phyloP scores from a whole-genome alignment of 2,797 vertebrate species.

The Mallotus villosus region DNA sequence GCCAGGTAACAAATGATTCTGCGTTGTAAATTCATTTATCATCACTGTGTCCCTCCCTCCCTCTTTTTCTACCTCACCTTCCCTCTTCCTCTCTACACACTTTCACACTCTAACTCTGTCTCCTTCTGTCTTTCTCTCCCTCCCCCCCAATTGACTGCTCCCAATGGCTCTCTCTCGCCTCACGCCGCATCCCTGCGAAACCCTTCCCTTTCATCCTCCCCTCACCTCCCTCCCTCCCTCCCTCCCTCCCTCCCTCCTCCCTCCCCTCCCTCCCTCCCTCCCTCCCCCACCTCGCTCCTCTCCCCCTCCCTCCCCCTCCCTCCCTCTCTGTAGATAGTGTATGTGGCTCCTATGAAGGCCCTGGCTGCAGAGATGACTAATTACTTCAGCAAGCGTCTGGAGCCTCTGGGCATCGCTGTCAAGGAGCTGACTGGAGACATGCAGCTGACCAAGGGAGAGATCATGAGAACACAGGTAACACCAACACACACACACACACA shows the following conservation, averaged over 20 bases:
- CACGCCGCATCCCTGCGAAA: background rate
- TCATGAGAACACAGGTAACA: slow-evolving; percentile 86
- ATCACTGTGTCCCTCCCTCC: slow-evolving; percentile 73
- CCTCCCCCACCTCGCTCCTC: background rate
- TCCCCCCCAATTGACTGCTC: background rate
- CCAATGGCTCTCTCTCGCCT: background rate
- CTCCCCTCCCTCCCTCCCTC: background rate
- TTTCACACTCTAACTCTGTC: no score
- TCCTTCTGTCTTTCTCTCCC: background rate
- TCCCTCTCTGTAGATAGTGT: slow-evolving; percentile 82
- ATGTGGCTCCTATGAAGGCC: slow-evolving; percentile 99
- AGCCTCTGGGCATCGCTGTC: slow-evolving; percentile 89
- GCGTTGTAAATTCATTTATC: slow-evolving; percentile 83
- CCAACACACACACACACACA: slow-evolving; percentile 45
- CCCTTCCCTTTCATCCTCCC: no score
- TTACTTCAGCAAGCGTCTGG: slow-evolving; percentile 96
- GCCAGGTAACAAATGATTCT: slow-evolving; percentile 80
- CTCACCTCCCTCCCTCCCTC: background rate
- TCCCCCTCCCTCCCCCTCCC: background rate
- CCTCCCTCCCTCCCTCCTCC: no score
- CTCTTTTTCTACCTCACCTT: background rate
- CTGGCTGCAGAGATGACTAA: slow-evolving; percentile 99
- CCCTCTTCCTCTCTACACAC: no score
- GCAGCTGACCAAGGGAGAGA: slow-evolving; percentile 98
- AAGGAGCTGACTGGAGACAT: slow-evolving; percentile 98